Conservation (phyloP, 2,888 invertebrate species). For the Hymenopus coronatus region DNA sequence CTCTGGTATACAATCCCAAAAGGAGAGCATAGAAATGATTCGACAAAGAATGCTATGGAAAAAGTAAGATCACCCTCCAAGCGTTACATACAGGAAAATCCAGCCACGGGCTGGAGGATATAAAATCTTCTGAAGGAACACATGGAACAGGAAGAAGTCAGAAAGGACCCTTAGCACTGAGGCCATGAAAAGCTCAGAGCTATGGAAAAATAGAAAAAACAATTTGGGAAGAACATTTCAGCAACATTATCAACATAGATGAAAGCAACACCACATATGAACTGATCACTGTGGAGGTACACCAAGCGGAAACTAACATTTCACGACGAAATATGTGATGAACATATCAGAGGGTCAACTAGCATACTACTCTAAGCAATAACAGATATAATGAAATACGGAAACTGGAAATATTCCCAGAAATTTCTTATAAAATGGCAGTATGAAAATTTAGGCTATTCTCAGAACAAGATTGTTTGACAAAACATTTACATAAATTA, state of each 20-base stretch:
- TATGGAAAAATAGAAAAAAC: neutral
- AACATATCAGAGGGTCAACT: neutral
- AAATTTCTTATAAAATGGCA: too few relatives aligned
- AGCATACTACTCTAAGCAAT: neutral
- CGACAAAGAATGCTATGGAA: neutral
- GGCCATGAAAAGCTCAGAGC: neutral
- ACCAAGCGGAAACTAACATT: neutral
- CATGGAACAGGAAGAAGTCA: neutral
- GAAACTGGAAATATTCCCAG: too few relatives aligned
- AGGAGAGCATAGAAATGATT: neutral
- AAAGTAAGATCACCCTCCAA: neutral
- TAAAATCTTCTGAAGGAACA: neutral
- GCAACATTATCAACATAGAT: neutral
- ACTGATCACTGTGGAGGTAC: neutral
- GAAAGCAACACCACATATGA: neutral
- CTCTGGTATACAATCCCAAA: too few relatives aligned
- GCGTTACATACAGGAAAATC: neutral
- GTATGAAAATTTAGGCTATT: too few relatives aligned
- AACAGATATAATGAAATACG: too few relatives aligned
- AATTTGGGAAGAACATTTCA: neutral
- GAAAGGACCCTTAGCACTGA: neutral
- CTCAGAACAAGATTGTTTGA: too few relatives aligned
- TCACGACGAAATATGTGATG: neutral
- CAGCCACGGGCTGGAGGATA: neutral
- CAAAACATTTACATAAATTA: too few relatives aligned